Evolutionary conservation across 2,113 vertebrate genomes (phyloP).

Genomic region (Oreochromis tanganicae): DNA sequence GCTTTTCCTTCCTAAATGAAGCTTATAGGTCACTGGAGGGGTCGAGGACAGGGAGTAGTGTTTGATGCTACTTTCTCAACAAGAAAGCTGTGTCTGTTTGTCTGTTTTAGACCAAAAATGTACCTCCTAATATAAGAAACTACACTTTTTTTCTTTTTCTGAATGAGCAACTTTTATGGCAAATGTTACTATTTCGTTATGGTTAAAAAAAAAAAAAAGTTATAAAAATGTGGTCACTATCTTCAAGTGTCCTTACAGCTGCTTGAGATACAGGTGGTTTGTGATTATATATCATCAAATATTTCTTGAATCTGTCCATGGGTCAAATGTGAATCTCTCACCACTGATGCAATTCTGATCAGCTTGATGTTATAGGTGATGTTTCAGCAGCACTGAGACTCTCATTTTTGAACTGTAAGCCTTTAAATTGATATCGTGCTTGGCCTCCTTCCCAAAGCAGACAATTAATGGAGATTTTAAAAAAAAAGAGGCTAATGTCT

Average conservation of each 20-base stretch:
- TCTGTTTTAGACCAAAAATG: background rate
- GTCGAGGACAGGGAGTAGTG: background rate
- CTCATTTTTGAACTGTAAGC: background rate
- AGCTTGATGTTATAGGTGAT: background rate
- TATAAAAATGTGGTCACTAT: background rate
- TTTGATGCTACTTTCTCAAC: background rate
- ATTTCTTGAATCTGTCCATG: background rate
- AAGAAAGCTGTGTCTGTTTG: background rate
- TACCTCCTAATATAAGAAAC: background rate
- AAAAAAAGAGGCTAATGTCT: background rate
- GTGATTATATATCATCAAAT: background rate
- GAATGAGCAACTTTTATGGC: background rate
- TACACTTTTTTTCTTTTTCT: background rate
- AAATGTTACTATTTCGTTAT: background rate
- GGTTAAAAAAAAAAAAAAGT: background rate
- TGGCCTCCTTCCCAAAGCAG: conserved; percentile 12
- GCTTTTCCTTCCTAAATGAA: conserved; percentile 23
- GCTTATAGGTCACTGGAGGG: conserved; percentile 5
- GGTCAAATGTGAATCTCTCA: background rate
- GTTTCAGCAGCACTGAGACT: background rate
- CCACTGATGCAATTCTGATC: background rate
- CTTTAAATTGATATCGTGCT: conserved; percentile 11
- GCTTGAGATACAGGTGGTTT: background rate
- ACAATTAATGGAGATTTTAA: conserved; percentile 31
- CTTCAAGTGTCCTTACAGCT: background rate